Evolutionary conservation across 2,797 vertebrate species (phyloP).

Genomic region (Nothura maculosa): DNA sequence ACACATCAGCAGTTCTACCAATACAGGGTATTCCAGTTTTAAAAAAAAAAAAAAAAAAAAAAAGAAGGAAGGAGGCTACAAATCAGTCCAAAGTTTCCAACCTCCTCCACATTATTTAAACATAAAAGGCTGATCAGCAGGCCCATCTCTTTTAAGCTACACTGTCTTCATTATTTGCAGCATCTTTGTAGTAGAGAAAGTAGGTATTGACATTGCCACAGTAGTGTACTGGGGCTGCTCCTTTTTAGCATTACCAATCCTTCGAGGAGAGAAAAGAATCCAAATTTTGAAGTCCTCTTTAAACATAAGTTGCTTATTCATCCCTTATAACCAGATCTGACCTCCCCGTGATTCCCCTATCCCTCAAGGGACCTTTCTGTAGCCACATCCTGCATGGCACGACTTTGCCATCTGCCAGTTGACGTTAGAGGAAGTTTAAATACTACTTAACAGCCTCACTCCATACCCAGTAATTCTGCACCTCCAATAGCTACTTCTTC

Average conservation of each 20-base stretch:
- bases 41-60: background rate
- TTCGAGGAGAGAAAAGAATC: background rate
- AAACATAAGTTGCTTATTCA: background rate
- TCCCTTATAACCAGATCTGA: background rate
- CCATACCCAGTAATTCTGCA: background rate
- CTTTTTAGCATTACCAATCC: background rate
- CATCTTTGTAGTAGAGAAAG: background rate
- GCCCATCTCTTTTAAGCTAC: background rate
- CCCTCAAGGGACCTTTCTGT: background rate
- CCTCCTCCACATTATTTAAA: rapidly evolving
- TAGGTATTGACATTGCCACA: background rate
- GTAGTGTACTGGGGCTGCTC: background rate
- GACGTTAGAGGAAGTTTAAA: background rate
- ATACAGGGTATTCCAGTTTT: background rate
- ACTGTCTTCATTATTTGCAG: background rate
- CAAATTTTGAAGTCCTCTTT: background rate
- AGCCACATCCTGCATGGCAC: background rate
- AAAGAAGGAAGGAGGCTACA: background rate
- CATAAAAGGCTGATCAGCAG: background rate
- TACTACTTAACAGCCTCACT: background rate
- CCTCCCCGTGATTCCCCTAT: background rate
- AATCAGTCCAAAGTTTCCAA: background rate
- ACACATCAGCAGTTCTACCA: background rate
- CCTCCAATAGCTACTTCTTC: background rate
- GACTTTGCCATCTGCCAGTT: background rate